These are phyloP conservation scores for Knipowitschia caucasica DNA, from an alignment of 2,797 vertebrate genomes.

Conservation along the genomic window DNA sequence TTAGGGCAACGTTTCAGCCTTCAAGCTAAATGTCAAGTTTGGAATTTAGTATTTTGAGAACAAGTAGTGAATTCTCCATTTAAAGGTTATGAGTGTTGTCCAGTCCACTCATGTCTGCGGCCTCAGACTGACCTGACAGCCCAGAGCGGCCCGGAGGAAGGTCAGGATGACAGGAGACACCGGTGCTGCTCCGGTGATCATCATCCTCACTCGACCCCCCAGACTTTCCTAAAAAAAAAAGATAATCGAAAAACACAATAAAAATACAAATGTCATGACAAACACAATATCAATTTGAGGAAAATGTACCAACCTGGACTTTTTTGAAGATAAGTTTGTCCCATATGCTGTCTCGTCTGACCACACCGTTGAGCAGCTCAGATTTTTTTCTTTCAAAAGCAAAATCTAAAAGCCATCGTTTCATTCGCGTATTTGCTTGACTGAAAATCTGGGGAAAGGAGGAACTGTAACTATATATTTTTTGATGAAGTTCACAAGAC, in stretches of 20 bases:
- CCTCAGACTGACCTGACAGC: constrained; percentile 92
- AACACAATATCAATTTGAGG: background rate
- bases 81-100: too few relatives aligned
- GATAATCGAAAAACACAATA: background rate
- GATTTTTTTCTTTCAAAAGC: constrained; percentile 92
- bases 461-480: background rate
- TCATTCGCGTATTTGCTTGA: constrained; percentile 89
- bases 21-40: too few relatives aligned
- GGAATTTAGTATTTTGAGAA: too few relatives aligned
- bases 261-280: background rate
- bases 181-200: constrained; percentile 93
- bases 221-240: constrained; percentile 79
- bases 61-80: too few relatives aligned
- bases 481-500: background rate
- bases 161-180: constrained; percentile 91
- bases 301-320: constrained; percentile 82
- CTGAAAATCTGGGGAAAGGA: constrained; percentile 80
- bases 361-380: constrained; percentile 86
- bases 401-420: constrained; percentile 91
- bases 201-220: constrained; percentile 87
- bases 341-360: constrained; percentile 93
- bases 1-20: too few relatives aligned
- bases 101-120: too few relatives aligned
- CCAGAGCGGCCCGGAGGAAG: constrained; percentile 89
- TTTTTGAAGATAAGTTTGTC: constrained; percentile 94